Evolutionary conservation across 2,797 vertebrate species (phyloP), one percentile per base, ranked within the genome.

Genomic region (Prunella strophiata): DNA sequence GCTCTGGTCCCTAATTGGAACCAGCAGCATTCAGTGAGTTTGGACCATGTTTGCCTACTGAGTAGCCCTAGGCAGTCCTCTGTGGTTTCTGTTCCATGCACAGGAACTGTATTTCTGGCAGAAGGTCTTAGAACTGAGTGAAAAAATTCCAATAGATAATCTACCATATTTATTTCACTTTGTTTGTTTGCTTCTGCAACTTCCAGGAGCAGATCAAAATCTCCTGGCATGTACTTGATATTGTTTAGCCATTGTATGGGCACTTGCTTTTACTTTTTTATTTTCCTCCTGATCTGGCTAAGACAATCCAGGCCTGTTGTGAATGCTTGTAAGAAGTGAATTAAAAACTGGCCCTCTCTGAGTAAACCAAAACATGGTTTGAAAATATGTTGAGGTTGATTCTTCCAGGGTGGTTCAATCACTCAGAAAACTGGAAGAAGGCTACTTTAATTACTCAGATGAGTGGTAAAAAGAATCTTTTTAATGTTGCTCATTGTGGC

Each of bases 1-100:
- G 54, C 78, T 79, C 78, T 85, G 61, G 45, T 94, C 57, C 54
- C 51, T 94, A 94, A 85, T 93, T 94, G 82, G 93, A 96, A 87
- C 51, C 85, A 95, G 89, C 81, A 83, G 74, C 52, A 15, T 48
- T 88, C 73, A 51, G 40, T 52, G 20, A 51, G n/a, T 40, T 93
- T 91, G 75, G 81, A 40, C 70, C 51, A 5, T 22, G 42, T 71
- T 54, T 90, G 73, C 10, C 2, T 79, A 80, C 85, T 55, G 67
- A 81, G 66, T 48, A 94, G 82, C 91, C 73, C 55, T 77, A 57
- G 63, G 90, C 36, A 3, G 75, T 74, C 65, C 78, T 71, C 73
- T 87, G 77, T 1, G 72, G 70, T 80, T 91, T 74, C 65, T 92
- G 54, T 48, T 95, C 82, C 50, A 4, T 78, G 61, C 77, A 34